Base-by-base conservation (phyloP, 1,140 invertebrate genomes). In the Drosophila pseudoobscura region DNA sequence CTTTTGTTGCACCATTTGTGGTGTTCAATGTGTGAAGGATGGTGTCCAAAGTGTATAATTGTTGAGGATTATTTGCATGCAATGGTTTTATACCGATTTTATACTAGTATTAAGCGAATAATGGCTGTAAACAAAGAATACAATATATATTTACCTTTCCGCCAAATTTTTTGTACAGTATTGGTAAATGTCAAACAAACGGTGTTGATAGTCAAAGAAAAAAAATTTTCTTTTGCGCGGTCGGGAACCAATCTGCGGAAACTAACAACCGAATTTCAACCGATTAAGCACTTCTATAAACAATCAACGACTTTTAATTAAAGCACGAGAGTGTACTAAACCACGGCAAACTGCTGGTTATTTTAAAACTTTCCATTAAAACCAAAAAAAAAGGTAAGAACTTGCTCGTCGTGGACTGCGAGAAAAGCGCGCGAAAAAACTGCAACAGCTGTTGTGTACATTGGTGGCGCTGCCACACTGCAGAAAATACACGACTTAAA, bases 1-100 rank as follows among this genome's bases (percentile, higher is more conserved):
- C 52, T 92, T 92, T 62, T 31, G 39, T 31, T 92, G 91, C 44
- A 77, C 85, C 13, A 74, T 63, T 15, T 92, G 91, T 55, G 89
- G 61, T 2, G 68, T 78, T 1, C 46, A 43, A 6, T 76, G 73
- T 45, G 35, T 54, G 0, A 75, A 76, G 2, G 43, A 64, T 4
- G 75, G 75, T 15, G 47, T 83, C 0, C 78, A 61, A 31, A 57
- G 62, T 57, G 66, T 87, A 3, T 88, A 39, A 83, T 45, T 55
- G n/a, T 9, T 60, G 2, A 9, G 11, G 35, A 15, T 43, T 6
- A 8, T 58, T 43, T 50, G 31, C 44, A 59, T 43, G 50, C 43
- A 50, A 57, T 56, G 24, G 15, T 70, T 76, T 60, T 63, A 73
- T 56, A 73, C n/a, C 35, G 56, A 29, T 62, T 73, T 35, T 43